These are phyloP conservation scores for Leptinotarsa texana DNA, from an alignment of 1,140 invertebrate genomes.

Conservation along the genomic window DNA sequence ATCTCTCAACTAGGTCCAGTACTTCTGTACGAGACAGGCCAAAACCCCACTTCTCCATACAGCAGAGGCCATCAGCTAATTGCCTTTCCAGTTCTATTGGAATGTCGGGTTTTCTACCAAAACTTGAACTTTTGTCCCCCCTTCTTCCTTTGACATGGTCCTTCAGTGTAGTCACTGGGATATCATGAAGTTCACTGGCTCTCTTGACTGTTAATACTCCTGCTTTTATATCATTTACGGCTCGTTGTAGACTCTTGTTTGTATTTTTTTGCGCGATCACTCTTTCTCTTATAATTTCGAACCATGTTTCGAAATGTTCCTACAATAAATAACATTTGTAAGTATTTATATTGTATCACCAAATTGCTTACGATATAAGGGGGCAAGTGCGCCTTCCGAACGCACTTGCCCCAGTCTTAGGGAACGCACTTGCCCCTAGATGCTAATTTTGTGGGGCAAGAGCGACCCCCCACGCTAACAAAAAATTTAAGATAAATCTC, in stretches of 20 bases:
- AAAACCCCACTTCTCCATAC: conserved; percentile 51
- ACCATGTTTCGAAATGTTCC: conserved; percentile 21
- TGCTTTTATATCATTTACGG: conserved; percentile 26
- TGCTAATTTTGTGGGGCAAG: background rate
- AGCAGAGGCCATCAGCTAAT: conserved; percentile 40
- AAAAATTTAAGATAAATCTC: conserved; percentile 1
- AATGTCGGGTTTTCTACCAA: conserved; percentile 44
- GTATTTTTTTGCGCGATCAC: conserved; percentile 27
- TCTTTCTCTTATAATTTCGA: conserved; percentile 25
- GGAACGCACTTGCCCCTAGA: background rate
- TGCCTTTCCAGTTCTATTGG: conserved; percentile 39
- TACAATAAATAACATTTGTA: conserved; percentile 4
- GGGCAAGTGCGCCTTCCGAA: background rate
- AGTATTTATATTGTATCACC: background rate
- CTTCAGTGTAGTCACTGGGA: conserved; percentile 38
- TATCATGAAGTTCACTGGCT: conserved; percentile 32
- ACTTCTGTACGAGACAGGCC: conserved; percentile 49
- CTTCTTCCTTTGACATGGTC: conserved; percentile 30
- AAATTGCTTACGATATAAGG: conserved; percentile 1
- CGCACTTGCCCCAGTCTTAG: conserved; percentile 1
- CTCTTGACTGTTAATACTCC: conserved; percentile 32
- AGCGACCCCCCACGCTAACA: conserved; percentile 1
- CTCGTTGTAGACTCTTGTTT: conserved; percentile 37
- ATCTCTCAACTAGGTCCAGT: conserved; percentile 35
- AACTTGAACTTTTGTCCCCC: conserved; percentile 30